A percentile compares a stretch with the other conserved stretches of the same genome.
These are phyloP conservation scores for Hyles euphorbiae DNA, from an alignment of 1,140 invertebrate species.

Conservation along the genomic window DNA sequence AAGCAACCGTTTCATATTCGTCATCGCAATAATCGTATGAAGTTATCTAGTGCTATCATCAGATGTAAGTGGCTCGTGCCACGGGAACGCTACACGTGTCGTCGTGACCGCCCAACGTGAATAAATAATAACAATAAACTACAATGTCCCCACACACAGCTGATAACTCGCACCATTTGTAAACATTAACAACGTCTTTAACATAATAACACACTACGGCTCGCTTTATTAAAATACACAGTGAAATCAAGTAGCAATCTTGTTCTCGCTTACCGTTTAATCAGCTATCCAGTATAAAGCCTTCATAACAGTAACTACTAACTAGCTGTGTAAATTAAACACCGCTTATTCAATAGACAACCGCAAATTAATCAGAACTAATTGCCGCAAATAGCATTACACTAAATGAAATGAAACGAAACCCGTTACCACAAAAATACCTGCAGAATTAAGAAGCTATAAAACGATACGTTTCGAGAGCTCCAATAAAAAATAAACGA, in stretches of 20 bases:
- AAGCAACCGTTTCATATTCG: background rate
- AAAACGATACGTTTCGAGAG: background rate
- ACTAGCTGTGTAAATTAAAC: too few species aligned
- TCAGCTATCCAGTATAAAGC: too few species aligned
- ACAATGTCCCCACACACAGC: conserved; percentile 25
- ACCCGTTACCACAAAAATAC: too few species aligned
- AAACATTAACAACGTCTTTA: conserved; percentile 24
- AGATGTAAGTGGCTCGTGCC: conserved; percentile 27
- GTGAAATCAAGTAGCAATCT: too few species aligned
- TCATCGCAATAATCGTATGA: too few species aligned
- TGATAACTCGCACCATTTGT: conserved; percentile 31
- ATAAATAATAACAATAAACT: conserved; percentile 38
- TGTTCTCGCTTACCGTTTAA: too few species aligned
- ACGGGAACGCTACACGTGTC: conserved; percentile 22
- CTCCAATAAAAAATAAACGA: background rate
- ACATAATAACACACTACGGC: conserved; percentile 4
- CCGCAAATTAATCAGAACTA: too few species aligned
- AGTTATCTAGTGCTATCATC: conserved; percentile 11
- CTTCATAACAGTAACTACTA: too few species aligned
- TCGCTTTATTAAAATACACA: too few species aligned
- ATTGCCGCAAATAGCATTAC: too few species aligned
- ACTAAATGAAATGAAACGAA: too few species aligned
- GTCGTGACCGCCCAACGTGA: conserved; percentile 26
- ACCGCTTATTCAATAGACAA: too few species aligned
- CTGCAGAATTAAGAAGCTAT: background rate